Conservation (phyloP, 2,113 vertebrate species). For the Theristicus caerulescens region DNA sequence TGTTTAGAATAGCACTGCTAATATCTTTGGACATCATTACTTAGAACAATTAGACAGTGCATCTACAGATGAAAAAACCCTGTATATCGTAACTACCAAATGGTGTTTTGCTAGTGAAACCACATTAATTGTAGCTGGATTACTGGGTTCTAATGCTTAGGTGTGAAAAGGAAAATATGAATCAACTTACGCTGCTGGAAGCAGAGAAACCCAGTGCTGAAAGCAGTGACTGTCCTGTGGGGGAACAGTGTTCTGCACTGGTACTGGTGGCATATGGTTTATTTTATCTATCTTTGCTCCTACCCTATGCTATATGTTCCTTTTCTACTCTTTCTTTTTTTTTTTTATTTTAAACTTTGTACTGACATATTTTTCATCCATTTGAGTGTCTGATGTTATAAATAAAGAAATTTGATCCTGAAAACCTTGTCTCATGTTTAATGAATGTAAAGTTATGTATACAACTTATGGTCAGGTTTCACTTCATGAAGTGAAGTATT, state of each 20-base stretch:
- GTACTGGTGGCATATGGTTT: not conserved
- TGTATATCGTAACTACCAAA: not conserved
- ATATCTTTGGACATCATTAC: not conserved
- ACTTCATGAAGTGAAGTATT: not conserved
- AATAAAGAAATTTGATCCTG: not conserved
- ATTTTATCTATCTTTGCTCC: not conserved
- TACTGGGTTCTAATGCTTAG: not conserved
- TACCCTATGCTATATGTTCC: not conserved
- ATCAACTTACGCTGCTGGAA: not conserved
- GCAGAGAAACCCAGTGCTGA: not conserved
- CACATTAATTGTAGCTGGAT: not conserved
- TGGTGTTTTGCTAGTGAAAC: not conserved
- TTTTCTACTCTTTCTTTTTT: not conserved
- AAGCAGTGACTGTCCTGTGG: not conserved
- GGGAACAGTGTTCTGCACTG: not conserved
- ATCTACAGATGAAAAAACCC: not conserved
- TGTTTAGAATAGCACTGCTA: not conserved
- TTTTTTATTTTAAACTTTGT: not conserved
- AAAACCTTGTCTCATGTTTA: not conserved
- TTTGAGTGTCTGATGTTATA: not conserved
- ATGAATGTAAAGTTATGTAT: not conserved
- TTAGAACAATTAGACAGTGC: not conserved
- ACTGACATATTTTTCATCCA: not conserved
- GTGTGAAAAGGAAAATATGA: fast-evolving
- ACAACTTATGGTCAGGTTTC: not conserved